Base-by-base conservation (phyloP, 2,888 invertebrate genomes). In the Sinopyrophorus schimmeli region DNA sequence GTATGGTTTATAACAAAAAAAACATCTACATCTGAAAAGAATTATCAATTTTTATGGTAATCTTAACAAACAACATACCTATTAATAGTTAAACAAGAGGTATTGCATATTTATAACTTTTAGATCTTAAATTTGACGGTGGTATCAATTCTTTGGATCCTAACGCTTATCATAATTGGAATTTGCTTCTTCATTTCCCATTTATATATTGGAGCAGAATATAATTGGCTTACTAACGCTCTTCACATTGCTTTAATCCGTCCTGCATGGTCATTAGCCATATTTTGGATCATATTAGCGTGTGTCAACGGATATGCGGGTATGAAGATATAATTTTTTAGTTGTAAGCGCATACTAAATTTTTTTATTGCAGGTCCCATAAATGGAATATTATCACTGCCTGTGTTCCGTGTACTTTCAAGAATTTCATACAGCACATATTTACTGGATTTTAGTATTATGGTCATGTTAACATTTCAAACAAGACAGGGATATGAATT, bases 241-340 rank as follows among this genome's bases (percentile, higher is more conserved):
- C 18, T 60, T 5, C 61, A 55, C 24, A 60, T 62, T 34, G 51
- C 60, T 3, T 38, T 47, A 6, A 54, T 53, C 10, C 53, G 59
- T 46, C 55, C 55, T n/a, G 18, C 43, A 3, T 63, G 63, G 63
- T 43, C 54, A 1, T 3, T 61, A 1, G 52, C 52, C 4, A 17
- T 56, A 3, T 54, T 38, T 17, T 17, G 46, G 24, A 32, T 61
- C 3, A 42, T 62, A 10, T 57, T 59, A 12, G 50, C 56, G 5
- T 63, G 60, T 31, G 44, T 9, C 1, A 12, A 24, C 11, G 46
- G 46, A 14, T 46, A 24, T 32, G 26, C 11, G 26, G 46, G 46
- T 39, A 44, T 10, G 12, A 24, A 37, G 3, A 5, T 24, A 12
- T 1, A 16, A 15, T 10, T 16, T 14, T 32, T 10, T n/a, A 15